phyloP scores from a whole-genome alignment of 2,888 invertebrate species.

The Sipha maydis region DNA sequence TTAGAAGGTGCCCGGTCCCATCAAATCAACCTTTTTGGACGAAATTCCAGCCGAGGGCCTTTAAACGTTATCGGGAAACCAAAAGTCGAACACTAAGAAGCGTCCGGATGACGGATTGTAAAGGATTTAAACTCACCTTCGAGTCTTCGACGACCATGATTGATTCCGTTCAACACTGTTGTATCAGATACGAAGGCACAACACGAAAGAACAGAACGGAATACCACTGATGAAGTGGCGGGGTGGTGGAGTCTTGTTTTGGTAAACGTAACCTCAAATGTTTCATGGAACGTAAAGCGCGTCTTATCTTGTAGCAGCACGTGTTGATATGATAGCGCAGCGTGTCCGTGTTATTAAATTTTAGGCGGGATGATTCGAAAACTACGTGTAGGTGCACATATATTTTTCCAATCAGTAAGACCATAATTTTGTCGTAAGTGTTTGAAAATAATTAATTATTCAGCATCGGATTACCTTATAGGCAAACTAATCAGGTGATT shows the following conservation, averaged over 20 bases:
- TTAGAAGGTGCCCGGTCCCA: not conserved
- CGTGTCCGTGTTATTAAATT: not conserved
- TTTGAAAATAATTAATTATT: too few species aligned
- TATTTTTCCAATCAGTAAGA: too few species aligned
- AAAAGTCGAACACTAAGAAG: too few species aligned
- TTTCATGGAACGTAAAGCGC: constrained; percentile 23
- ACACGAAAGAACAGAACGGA: constrained; percentile 25
- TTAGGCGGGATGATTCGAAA: not conserved
- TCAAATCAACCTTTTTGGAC: not conserved
- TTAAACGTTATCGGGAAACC: not conserved
- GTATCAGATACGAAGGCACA: not conserved
- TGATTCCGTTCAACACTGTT: not conserved
- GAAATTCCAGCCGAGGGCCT: not conserved
- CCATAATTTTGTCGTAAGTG: too few species aligned
- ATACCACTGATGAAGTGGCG: not conserved
- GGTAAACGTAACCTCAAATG: constrained; percentile 47
- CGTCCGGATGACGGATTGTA: not conserved
- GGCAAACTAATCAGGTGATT: too few species aligned
- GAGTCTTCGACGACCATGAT: constrained; percentile 51
- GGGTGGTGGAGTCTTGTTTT: constrained; percentile 37
- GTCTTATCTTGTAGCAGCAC: not conserved
- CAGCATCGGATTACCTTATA: too few species aligned
- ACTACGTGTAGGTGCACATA: not conserved
- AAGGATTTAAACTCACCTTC: constrained; percentile 52
- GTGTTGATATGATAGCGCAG: not conserved